Evolutionary conservation across 2,888 invertebrate genomes (phyloP).

Genomic region (Latrodectus hesperus): DNA sequence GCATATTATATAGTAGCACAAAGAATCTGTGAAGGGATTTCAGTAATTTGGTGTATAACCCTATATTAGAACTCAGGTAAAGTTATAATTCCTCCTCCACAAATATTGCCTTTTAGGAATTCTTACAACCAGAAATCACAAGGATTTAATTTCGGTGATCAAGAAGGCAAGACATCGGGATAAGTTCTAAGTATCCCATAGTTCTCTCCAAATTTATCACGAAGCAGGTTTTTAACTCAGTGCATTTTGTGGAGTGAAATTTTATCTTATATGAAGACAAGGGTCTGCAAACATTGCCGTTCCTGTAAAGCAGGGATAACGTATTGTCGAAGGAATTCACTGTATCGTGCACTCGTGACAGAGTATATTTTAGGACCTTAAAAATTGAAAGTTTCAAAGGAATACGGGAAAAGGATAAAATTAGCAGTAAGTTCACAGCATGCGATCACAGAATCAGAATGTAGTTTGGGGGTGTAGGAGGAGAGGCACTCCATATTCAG

Average conservation of each 20-base stretch:
- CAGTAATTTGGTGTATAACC: no score
- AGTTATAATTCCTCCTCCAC: no score
- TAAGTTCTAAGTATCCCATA: not conserved
- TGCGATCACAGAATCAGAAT: not conserved
- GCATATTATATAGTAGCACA: no score
- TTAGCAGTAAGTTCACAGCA: no score
- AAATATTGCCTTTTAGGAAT: not conserved
- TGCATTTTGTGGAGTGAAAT: no score
- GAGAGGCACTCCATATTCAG: not conserved
- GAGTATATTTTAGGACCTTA: not conserved
- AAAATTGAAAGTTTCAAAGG: not conserved
- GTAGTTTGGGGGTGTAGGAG: not conserved
- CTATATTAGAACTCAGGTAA: no score
- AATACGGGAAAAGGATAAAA: not conserved
- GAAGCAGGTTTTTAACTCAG: not conserved
- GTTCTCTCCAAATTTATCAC: not conserved
- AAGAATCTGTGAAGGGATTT: no score
- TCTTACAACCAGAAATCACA: constrained; percentile 73
- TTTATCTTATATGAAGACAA: not conserved
- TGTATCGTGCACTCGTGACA: not conserved
- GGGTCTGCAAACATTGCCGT: not conserved
- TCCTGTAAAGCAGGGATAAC: constrained; percentile 8
- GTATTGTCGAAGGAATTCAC: not conserved
- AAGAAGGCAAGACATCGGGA: not conserved
- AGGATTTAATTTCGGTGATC: not conserved